Percentiles rank a stretch among this genome's conserved stretches.
Evolutionary conservation across 2,888 invertebrate species (phyloP).

Genomic region (Parascotia fuliginaria): DNA sequence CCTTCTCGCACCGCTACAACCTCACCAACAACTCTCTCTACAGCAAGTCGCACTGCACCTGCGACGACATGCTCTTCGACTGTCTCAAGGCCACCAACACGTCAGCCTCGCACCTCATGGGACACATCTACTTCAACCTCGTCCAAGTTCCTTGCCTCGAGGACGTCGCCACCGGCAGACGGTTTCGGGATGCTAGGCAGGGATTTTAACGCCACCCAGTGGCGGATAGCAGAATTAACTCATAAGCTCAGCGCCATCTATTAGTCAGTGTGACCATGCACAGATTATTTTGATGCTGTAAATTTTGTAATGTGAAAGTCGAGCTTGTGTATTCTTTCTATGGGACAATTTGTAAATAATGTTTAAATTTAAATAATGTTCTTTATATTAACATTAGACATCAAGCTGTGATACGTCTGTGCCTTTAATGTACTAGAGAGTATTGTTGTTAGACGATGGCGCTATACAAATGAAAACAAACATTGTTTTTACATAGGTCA

Average conservation of each 20-base stretch:
- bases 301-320: slow-evolving; percentile 33
- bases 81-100: slow-evolving; percentile 92
- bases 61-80: slow-evolving; percentile 92
- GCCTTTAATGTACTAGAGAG: slow-evolving; percentile 71
- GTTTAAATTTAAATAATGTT: slow-evolving; percentile 51
- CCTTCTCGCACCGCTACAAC: slow-evolving; percentile 90
- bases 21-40: slow-evolving; percentile 93
- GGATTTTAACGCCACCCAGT: slow-evolving; percentile 76
- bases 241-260: slow-evolving; percentile 67
- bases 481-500: slow-evolving; percentile 46
- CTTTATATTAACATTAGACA: slow-evolving; percentile 64
- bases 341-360: slow-evolving; percentile 54
- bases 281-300: slow-evolving; percentile 51
- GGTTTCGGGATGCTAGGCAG: slow-evolving; percentile 81
- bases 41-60: slow-evolving; percentile 95
- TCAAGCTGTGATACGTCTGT: slow-evolving; percentile 84
- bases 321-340: slow-evolving; percentile 35
- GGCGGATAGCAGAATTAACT: slow-evolving; percentile 53
- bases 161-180: slow-evolving; percentile 75
- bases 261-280: slow-evolving; percentile 61
- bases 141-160: slow-evolving; percentile 91
- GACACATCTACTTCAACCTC: slow-evolving; percentile 94
- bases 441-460: slow-evolving; percentile 68
- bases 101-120: slow-evolving; percentile 91
- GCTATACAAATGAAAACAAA: slow-evolving; percentile 61